phyloP scores from a whole-genome alignment of 2,797 vertebrate genomes.

The Rhinogobio ventralis region DNA sequence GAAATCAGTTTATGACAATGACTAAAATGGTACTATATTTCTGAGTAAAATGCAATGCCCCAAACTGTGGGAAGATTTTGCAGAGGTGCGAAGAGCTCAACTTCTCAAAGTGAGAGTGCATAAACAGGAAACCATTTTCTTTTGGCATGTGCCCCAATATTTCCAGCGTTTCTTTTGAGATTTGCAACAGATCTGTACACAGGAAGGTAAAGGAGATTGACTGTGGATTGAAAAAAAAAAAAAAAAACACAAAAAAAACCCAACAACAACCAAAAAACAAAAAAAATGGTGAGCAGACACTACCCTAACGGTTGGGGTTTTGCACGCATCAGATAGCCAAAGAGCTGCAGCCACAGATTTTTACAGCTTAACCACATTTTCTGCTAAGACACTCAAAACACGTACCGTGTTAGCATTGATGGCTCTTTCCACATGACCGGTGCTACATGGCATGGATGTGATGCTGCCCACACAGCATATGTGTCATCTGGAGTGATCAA shows the following conservation, averaged over 20 bases:
- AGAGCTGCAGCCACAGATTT: not conserved
- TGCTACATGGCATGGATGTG: not conserved
- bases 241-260: too few species aligned
- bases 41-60: not conserved
- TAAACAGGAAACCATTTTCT: conserved; percentile 36
- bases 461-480: not conserved
- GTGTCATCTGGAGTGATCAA: not conserved
- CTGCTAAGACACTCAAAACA: conserved; percentile 17
- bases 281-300: not conserved
- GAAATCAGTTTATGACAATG: not conserved
- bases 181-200: not conserved
- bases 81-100: conserved; percentile 38
- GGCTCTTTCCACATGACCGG: not conserved
- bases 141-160: not conserved
- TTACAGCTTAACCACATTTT: conserved; percentile 20
- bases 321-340: not conserved
- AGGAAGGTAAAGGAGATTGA: not conserved
- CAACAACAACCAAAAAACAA: not conserved
- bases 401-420: not conserved
- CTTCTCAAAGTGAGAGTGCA: conserved; percentile 9
- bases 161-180: not conserved
- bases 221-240: not conserved
- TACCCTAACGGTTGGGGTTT: not conserved
- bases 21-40: not conserved
- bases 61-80: conserved; percentile 38